A percentile compares a stretch with the other conserved stretches of the same genome.
phyloP scores from a whole-genome alignment of 2,888 invertebrate species.

The Aspidiotus destructor region DNA sequence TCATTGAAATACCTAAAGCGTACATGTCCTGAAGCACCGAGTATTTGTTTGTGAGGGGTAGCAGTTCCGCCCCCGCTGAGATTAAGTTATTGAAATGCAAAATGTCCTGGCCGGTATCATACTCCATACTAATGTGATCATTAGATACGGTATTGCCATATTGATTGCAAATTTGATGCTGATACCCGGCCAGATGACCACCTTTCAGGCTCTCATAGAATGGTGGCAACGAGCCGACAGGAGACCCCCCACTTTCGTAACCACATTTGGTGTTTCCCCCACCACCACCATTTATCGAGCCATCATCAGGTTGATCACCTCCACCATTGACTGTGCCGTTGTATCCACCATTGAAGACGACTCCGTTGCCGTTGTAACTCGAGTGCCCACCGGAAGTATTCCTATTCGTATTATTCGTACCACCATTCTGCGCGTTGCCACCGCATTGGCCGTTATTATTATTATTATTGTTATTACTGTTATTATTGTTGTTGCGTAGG shows the following conservation, averaged over 20 bases:
- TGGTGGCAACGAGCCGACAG: slow-evolving; percentile 70
- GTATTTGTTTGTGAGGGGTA: slow-evolving; percentile 56
- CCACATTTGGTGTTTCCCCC: slow-evolving; percentile 37
- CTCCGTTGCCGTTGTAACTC: slow-evolving; percentile 7
- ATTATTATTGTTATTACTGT: slow-evolving; percentile 41
- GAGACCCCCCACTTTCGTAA: slow-evolving; percentile 35
- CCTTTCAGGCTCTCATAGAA: slow-evolving; percentile 81
- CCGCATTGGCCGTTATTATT: slow-evolving; percentile 7
- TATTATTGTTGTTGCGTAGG: slow-evolving; percentile 54
- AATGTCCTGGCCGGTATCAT: slow-evolving; percentile 58
- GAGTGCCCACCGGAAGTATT: slow-evolving; percentile 4
- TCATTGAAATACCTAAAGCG: slow-evolving; percentile 63
- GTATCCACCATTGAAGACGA: slow-evolving; percentile 6
- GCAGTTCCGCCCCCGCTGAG: slow-evolving; percentile 40
- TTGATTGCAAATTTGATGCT: slow-evolving; percentile 33
- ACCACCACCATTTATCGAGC: slow-evolving; percentile 47
- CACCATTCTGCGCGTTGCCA: neutral
- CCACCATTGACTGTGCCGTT: slow-evolving; percentile 46
- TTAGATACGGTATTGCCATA: slow-evolving; percentile 56
- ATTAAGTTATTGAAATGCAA: slow-evolving; percentile 18
- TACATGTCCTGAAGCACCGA: slow-evolving; percentile 65
- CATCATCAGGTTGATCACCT: slow-evolving; percentile 60
- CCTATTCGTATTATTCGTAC: neutral
- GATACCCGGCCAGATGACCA: slow-evolving; percentile 43
- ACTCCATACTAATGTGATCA: slow-evolving; percentile 46